These are phyloP conservation scores for Montipora capricornis DNA, from an alignment of 64 coral and sea anemone genomes.

Conservation along the genomic window DNA sequence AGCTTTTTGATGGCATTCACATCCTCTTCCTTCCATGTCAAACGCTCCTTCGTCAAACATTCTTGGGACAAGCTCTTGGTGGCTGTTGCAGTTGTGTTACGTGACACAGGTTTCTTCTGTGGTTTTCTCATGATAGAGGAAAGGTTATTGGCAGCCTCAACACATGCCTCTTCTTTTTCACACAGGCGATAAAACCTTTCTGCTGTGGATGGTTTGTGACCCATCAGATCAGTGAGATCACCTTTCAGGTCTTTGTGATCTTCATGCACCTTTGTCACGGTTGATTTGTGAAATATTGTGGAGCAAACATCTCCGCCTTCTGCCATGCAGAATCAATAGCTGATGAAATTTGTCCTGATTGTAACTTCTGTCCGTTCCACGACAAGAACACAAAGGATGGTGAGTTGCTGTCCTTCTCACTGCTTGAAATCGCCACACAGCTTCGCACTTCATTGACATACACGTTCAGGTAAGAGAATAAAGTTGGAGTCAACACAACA, in stretches of 20 bases:
- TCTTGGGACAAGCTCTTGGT: no score
- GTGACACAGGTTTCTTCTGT: no score
- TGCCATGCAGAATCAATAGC: conserved; percentile 4
- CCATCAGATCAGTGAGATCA: background rate
- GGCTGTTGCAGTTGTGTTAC: no score
- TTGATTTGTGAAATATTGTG: background rate
- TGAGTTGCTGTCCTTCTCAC: background rate
- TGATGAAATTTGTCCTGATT: conserved; percentile 23
- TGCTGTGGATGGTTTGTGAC: background rate
- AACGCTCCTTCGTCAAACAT: no score
- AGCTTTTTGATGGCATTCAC: no score
- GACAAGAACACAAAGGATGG: conserved; percentile 10
- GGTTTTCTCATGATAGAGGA: background rate
- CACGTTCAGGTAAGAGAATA: conserved; percentile 1
- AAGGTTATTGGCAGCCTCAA: background rate
- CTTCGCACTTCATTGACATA: background rate
- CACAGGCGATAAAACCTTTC: conserved; percentile 54
- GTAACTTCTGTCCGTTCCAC: background rate
- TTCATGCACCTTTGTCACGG: conserved; percentile 54
- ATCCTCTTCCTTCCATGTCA: no score
- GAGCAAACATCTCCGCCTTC: conserved; percentile 25
- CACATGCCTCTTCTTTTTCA: conserved; percentile 45
- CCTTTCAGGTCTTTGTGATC: conserved; percentile 9
- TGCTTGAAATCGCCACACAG: background rate
- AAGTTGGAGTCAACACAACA: background rate